Percentiles rank a stretch among this genome's conserved stretches.
These are phyloP conservation scores for Aphidius ervi DNA, from an alignment of 1,140 invertebrate genomes.

Conservation along the genomic window DNA sequence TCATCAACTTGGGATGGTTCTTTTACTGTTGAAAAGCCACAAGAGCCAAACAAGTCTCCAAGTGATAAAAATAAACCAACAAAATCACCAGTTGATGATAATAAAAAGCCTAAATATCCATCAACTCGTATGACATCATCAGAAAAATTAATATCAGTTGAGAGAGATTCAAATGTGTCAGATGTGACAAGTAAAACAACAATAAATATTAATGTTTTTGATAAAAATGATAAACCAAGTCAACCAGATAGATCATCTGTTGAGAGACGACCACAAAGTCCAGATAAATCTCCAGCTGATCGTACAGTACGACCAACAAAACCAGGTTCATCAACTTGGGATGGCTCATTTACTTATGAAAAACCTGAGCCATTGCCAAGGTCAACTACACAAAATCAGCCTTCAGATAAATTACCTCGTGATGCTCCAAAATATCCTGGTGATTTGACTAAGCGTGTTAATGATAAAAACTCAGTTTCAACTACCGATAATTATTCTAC, in stretches of 20 bases:
- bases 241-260: background rate
- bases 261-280: constrained; percentile 5
- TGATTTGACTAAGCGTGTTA: constrained; percentile 5
- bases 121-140: too few relatives aligned
- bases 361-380: background rate
- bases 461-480: background rate
- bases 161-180: too few relatives aligned
- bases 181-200: constrained; percentile 8
- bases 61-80: background rate
- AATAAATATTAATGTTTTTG: background rate
- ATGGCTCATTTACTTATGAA: constrained; percentile 17
- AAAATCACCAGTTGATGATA: background rate
- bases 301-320: constrained; percentile 12
- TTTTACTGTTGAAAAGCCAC: constrained; percentile 20
- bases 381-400: background rate
- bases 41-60: constrained; percentile 5
- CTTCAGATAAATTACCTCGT: background rate
- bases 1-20: constrained; percentile 29
- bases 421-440: constrained; percentile 14
- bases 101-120: background rate
- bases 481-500: constrained; percentile 1
- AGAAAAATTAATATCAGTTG: too few relatives aligned
- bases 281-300: constrained; percentile 19
- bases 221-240: background rate
- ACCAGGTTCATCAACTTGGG: constrained; percentile 20